phyloP scores from a whole-genome alignment of 2,797 vertebrate genomes.

The Paramormyrops hopkinsi region DNA sequence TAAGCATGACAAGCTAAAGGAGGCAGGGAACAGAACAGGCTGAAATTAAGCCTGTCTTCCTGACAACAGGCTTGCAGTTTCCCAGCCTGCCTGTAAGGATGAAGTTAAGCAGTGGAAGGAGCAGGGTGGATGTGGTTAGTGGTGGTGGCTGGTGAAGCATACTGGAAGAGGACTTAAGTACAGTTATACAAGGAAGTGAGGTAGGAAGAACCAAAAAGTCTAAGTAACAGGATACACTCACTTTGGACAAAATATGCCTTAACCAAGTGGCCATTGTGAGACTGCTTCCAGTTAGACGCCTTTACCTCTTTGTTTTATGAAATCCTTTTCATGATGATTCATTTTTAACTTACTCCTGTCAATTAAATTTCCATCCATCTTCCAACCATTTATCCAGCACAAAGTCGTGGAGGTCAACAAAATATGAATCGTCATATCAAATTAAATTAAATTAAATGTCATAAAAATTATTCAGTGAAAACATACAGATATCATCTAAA shows the following conservation, averaged over 20 bases:
- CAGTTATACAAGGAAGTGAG: neutral
- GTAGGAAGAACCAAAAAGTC: neutral
- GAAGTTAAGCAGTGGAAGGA: neutral
- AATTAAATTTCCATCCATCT: neutral
- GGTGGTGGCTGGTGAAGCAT: neutral
- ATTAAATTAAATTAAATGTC: neutral
- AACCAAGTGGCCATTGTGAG: neutral
- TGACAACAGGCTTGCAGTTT: neutral
- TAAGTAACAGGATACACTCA: neutral
- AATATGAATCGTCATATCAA: neutral
- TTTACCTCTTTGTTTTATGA: neutral
- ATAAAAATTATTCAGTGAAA: neutral
- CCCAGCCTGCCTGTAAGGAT: neutral
- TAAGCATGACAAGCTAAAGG: neutral
- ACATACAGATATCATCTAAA: neutral
- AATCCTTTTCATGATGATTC: neutral
- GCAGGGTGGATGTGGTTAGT: neutral
- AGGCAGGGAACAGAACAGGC: neutral
- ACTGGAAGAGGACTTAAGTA: neutral
- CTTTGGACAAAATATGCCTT: neutral
- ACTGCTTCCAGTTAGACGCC: neutral
- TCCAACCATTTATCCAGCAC: neutral
- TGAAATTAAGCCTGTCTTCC: conserved; percentile 9
- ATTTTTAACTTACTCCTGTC: neutral
- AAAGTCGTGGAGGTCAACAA: neutral